Evolutionary conservation across 2,888 invertebrate genomes (phyloP).

Genomic region (Drosophila infuscata): DNA sequence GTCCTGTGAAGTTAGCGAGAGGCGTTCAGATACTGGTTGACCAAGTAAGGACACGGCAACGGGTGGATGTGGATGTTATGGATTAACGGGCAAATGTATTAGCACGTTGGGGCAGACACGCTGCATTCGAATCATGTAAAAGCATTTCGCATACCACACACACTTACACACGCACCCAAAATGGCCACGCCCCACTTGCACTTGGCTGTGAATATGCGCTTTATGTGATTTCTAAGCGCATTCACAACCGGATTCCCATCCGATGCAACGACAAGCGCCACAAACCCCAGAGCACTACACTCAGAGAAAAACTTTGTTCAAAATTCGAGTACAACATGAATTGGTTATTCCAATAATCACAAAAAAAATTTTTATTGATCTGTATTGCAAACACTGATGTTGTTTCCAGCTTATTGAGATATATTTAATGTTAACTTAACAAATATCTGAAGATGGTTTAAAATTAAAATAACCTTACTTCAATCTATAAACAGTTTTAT

Average conservation of each 20-base stretch:
- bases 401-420: too few species aligned
- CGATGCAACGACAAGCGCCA: conserved; percentile 31
- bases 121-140: conserved; percentile 35
- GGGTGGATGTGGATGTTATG: conserved; percentile 10
- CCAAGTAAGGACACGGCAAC: not conserved
- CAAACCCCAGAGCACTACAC: conserved; percentile 16
- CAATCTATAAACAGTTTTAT: not conserved
- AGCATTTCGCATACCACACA: conserved; percentile 39
- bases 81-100: conserved; percentile 59
- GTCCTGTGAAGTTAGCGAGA: not conserved
- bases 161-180: conserved; percentile 10
- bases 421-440: too few species aligned
- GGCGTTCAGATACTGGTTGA: conserved; percentile 8
- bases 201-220: conserved; percentile 47
- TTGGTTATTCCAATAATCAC: too few species aligned
- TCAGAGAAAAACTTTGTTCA: not conserved
- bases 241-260: conserved; percentile 61
- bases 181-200: conserved; percentile 32
- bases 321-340: not conserved
- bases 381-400: too few species aligned
- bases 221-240: conserved; percentile 62
- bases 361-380: too few species aligned
- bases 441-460: not conserved
- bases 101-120: conserved; percentile 17
- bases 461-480: not conserved